Evolutionary conservation across 30 jellyfish, hydroid and myxozoan species (phyloP), one percentile per base, ranked within the genome.

Genomic region (Haliclystus octoradiatus): DNA sequence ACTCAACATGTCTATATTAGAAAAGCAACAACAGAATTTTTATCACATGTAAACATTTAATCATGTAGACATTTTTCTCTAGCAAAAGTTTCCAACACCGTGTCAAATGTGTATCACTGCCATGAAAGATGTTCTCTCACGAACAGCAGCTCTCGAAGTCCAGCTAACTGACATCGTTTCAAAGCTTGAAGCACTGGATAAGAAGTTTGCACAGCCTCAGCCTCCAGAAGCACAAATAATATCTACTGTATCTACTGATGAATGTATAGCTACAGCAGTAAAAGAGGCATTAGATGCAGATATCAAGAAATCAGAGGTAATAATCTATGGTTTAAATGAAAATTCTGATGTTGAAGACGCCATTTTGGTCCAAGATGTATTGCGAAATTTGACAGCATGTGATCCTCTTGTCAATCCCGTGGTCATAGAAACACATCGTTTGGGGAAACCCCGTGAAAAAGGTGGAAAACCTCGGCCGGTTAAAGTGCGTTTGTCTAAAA

Each of bases 371-470:
- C 57, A 40, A 40, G 57, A 40, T 40, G 57, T 40, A 9, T 40
- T 40, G 57, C 19, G 57, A 9, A 19, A 40, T 5, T 40, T 40
- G 57, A 40, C 57, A 5, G n/a, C n/a, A n/a, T 40, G 57, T 19
- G 57, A 40, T 5, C 9, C 57, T 5, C 9, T 5, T 9, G 57
- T 40, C 57, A 19, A 5, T 40, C 57, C 57, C 19, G 19, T 40
- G 9, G 57, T 40, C 19, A n/a, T n/a, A n/a, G 57, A 40, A 19
- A 19, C 57, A 40, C 57, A 40, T 40, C 57, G 57, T 40, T 40
- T 40, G 57, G 57, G 57, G 57, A 40, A 40, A 19, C 57, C 57
- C 57, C 57, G 57, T 5, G 57, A 40, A 9, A 40, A 40, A 40
- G 57, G 19, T 19, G 57, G 19, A 9, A 40, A 40, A 40, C 57